Evolutionary conservation across 2,888 invertebrate species (phyloP).

Genomic region (Diarsia brunnea): DNA sequence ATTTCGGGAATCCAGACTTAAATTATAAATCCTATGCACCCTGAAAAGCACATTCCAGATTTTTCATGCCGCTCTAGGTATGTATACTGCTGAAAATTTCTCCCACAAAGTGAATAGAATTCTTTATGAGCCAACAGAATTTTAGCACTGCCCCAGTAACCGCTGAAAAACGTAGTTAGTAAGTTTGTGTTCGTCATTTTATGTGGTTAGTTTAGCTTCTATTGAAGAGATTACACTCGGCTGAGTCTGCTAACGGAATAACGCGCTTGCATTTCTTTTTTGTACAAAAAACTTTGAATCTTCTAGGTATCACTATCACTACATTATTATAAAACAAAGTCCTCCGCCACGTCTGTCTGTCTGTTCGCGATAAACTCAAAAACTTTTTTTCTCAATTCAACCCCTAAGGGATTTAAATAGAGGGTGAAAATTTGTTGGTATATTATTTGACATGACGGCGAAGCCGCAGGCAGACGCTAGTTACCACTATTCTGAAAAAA

Average conservation of each 20-base stretch:
- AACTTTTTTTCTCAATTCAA: too few relatives aligned
- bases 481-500: neutral
- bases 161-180: conserved; percentile 44
- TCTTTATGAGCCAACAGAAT: conserved; percentile 59
- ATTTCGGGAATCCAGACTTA: conserved; percentile 40
- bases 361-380: too few relatives aligned
- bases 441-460: too few relatives aligned
- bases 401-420: too few relatives aligned
- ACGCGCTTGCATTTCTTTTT: neutral
- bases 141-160: conserved; percentile 52
- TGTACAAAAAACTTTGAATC: neutral
- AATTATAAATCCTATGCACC: conserved; percentile 55
- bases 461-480: too few relatives aligned
- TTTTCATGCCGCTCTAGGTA: conserved; percentile 26
- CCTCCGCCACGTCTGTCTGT: too few relatives aligned
- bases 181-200: conserved; percentile 40
- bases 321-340: too few relatives aligned
- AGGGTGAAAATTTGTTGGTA: too few relatives aligned
- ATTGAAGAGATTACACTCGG: neutral
- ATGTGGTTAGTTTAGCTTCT: conserved; percentile 18
- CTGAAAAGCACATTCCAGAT: conserved; percentile 50
- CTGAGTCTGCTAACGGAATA: neutral
- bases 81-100: conserved; percentile 34
- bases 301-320: too few relatives aligned
- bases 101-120: conserved; percentile 62